These are phyloP conservation scores for Theristicus caerulescens DNA, from an alignment of 2,113 vertebrate genomes.

Conservation along the genomic window DNA sequence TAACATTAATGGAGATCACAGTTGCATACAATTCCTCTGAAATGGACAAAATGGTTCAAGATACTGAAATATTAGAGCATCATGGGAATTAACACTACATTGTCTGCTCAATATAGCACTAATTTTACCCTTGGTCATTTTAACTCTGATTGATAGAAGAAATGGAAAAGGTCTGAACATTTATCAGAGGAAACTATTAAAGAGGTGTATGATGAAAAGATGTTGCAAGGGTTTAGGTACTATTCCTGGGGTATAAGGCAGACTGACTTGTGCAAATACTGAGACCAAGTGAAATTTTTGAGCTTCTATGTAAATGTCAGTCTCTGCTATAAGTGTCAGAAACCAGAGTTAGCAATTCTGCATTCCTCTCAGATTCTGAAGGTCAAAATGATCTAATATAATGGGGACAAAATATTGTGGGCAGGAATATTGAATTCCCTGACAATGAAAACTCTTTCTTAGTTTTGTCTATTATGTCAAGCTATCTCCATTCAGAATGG, in stretches of 20 bases:
- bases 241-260: not conserved
- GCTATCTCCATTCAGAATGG: not conserved
- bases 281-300: not conserved
- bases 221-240: not conserved
- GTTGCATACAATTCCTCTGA: not conserved
- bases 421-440: not conserved
- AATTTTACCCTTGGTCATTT: not conserved
- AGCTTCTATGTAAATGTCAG: not conserved
- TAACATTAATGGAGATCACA: not conserved
- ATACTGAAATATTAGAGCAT: not conserved
- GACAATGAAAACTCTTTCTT: not conserved
- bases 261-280: not conserved
- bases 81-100: not conserved
- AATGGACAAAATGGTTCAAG: not conserved
- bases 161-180: not conserved
- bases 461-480: not conserved
- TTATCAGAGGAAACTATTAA: not conserved
- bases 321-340: not conserved
- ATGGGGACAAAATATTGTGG: not conserved
- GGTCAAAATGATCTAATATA: not conserved
- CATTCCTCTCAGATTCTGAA: not conserved
- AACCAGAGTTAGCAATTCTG: not conserved
- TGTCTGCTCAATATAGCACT: not conserved
- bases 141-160: not conserved
- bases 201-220: not conserved